Base-by-base conservation (phyloP, 2,113 vertebrate genomes). In the Aspiorhynchus laticeps region DNA sequence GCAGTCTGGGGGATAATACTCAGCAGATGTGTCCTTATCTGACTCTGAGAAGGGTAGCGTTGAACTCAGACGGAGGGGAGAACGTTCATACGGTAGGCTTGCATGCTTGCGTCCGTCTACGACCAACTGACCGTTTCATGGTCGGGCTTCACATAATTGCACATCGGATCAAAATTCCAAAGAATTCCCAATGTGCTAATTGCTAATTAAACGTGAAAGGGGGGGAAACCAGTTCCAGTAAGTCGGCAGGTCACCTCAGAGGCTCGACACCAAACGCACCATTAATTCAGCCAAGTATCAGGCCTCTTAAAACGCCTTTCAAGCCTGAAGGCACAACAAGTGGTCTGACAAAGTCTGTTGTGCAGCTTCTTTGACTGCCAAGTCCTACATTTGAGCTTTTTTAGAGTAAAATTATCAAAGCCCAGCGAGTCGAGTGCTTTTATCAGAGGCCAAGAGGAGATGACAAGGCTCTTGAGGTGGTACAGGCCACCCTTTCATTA, bases 11-110 rank as follows among this genome's bases (percentile, higher is more conserved):
- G 59, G 77, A 89, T 89, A 89, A 89, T 89, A 86, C 77, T 87
- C 65, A 56, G 83, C 88, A 89, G 85, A 87, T 89, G 86, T 87
- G 86, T 89, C 88, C 85, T 89, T 80, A 77, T 85, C 82, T 89
- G 83, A 87, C 88, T 84, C 83, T 81, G 71, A 78, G 75, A 87
- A 3, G 77, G 74, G 65, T 75, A 84, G 75, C 76, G 48, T 69
- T 74, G 83, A 84, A 84, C 69, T 51, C 56, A 76, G 31, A 41
- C 4, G 21, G 76, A 81, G 88, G 56, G 83, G 67, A 61, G 48
- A 78, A 33, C 2, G 28, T 19, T 53, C 75, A 59, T 59, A 59
- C 7, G 0, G 4, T 31, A 12, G 10, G 14, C 4, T 31, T 33
- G 59, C 77, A 15, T 56, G 48, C 76, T 28, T 79, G 1, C n/a